These are phyloP conservation scores for Pangasius krempfi DNA, from an alignment of 2,797 vertebrate species.

Conservation along the genomic window DNA sequence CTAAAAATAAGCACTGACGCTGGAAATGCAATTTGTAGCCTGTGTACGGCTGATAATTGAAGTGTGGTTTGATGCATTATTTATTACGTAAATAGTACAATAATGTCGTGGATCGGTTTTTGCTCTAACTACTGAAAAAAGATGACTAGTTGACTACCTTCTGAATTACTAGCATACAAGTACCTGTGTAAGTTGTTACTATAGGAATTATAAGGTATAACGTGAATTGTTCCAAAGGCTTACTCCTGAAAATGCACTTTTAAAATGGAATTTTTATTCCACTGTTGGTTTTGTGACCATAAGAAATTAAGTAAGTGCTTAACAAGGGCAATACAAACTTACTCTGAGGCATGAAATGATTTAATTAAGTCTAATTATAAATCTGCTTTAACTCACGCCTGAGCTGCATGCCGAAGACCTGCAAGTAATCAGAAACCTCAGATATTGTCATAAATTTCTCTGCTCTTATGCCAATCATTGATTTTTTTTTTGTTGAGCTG, in stretches of 20 bases:
- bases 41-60: neutral
- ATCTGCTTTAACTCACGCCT: neutral
- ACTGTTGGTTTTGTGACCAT: neutral
- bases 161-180: neutral
- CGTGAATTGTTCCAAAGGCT: neutral
- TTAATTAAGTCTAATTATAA: neutral
- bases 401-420: neutral
- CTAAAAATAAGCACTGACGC: neutral
- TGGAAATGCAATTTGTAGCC: neutral
- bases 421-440: neutral
- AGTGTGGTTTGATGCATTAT: neutral
- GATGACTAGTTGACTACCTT: neutral
- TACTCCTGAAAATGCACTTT: neutral
- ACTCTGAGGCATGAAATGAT: neutral
- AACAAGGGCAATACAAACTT: neutral
- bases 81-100: neutral
- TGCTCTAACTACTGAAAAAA: neutral
- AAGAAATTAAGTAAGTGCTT: neutral
- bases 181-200: neutral
- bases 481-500: slow-evolving; percentile 25
- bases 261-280: neutral
- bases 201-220: neutral
- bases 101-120: neutral
- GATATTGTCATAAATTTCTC: neutral
- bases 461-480: neutral